Evolutionary conservation across 2,888 invertebrate genomes (phyloP).

Genomic region (Pyrrhia umbra): DNA sequence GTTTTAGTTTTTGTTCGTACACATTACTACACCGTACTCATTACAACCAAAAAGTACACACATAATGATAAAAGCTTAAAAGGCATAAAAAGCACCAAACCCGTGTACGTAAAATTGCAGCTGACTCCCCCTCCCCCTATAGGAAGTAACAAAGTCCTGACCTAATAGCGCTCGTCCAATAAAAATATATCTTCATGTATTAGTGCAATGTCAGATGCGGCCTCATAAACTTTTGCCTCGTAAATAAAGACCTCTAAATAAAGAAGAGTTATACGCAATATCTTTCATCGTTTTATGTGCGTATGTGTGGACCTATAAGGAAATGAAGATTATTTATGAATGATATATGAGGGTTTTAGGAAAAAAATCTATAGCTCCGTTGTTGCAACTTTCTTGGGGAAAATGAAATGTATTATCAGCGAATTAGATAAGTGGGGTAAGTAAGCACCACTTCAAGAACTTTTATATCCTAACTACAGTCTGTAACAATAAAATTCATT

Average conservation of each 20-base stretch:
- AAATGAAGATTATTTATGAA: slow-evolving; percentile 47
- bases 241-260: slow-evolving; percentile 52
- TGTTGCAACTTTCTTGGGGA: slow-evolving; percentile 19
- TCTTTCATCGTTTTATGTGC: slow-evolving; percentile 42
- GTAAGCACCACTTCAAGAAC: too few species aligned
- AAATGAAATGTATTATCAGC: not conserved
- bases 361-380: slow-evolving; percentile 4
- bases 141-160: not conserved
- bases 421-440: not conserved
- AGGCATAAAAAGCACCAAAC: not conserved
- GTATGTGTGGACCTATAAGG: slow-evolving; percentile 37
- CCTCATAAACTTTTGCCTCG: slow-evolving; percentile 44
- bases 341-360: slow-evolving; percentile 34
- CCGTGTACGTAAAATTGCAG: not conserved
- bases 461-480: too few species aligned
- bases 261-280: slow-evolving; percentile 45
- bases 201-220: slow-evolving; percentile 41
- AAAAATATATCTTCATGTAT: slow-evolving; percentile 48
- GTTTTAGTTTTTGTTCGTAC: not conserved
- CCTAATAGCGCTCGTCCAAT: slow-evolving; percentile 35
- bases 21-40: slow-evolving; percentile 12
- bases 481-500: too few species aligned
- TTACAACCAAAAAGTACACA: not conserved
- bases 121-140: not conserved
- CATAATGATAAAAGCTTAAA: slow-evolving; percentile 19